Conservation (phyloP, 1,140 invertebrate genomes). For the Euura lappo region DNA sequence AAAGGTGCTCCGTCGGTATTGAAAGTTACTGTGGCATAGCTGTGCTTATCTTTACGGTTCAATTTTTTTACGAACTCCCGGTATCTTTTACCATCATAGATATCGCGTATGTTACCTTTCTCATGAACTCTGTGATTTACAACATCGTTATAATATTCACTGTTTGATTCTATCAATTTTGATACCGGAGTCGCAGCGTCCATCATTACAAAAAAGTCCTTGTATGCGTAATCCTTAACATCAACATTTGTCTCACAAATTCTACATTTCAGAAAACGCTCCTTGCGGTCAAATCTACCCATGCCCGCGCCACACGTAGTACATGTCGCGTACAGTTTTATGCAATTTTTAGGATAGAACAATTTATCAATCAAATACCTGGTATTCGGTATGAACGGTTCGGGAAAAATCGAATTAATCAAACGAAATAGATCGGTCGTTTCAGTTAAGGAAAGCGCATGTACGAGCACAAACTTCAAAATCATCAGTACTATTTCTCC, state of each 20-base stretch:
- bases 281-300: slow-evolving; percentile 6
- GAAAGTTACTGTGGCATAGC: slow-evolving; percentile 9
- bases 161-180: background rate
- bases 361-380: slow-evolving; percentile 20
- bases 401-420: slow-evolving; percentile 23
- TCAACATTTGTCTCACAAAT: slow-evolving; percentile 17
- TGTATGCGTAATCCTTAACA: background rate
- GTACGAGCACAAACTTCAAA: slow-evolving; percentile 11
- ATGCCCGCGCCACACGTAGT: slow-evolving; percentile 11
- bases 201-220: background rate
- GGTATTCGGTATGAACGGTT: slow-evolving; percentile 16
- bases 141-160: slow-evolving; percentile 15
- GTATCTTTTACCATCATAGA: background rate
- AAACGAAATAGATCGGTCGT: slow-evolving; percentile 17
- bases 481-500: slow-evolving; percentile 14
- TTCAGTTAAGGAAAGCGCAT: slow-evolving; percentile 13
- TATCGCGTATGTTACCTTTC: background rate
- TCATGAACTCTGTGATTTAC: slow-evolving; percentile 10
- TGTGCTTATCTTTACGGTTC: background rate
- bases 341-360: slow-evolving; percentile 20
- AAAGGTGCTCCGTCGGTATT: too few species aligned
- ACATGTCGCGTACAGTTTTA: slow-evolving; percentile 21
- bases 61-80: slow-evolving; percentile 16
- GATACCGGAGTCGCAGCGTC: slow-evolving; percentile 18
- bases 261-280: slow-evolving; percentile 14